Conservation (phyloP, 2,888 invertebrate genomes). For the Chromoteleia sp. region DNA sequence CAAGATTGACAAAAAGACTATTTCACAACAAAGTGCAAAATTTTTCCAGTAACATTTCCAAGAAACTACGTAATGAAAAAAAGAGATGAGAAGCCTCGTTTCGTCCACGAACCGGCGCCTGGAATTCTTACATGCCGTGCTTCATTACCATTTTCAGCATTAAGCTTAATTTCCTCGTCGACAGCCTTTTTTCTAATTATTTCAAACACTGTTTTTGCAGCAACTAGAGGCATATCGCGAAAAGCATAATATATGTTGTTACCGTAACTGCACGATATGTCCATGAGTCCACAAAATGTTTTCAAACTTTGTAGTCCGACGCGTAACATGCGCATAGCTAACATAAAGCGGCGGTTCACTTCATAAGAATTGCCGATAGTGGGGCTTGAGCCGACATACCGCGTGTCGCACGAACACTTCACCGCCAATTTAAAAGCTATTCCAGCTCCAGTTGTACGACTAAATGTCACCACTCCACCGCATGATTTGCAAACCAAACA, state of each 20-base stretch:
- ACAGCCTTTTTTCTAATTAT: conserved; percentile 24
- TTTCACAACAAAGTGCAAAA: conserved; percentile 24
- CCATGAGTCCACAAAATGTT: conserved; percentile 25
- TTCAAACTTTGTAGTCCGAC: conserved; percentile 33
- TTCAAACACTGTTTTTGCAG: conserved; percentile 29
- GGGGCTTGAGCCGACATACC: conserved; percentile 22
- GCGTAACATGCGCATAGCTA: conserved; percentile 14
- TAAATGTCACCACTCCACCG: conserved; percentile 10
- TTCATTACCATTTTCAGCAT: conserved; percentile 38
- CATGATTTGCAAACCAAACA: conserved; percentile 32
- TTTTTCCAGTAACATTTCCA: conserved; percentile 10
- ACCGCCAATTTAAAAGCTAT: conserved; percentile 26
- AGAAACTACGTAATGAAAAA: conserved; percentile 23
- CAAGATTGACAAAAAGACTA: conserved; percentile 38
- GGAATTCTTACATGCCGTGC: conserved; percentile 8
- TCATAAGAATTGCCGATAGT: conserved; percentile 16
- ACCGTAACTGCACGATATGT: conserved; percentile 30
- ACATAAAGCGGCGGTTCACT: conserved; percentile 28
- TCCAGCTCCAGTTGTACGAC: conserved; percentile 17
- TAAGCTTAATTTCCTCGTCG: conserved; percentile 26
- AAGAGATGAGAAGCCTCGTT: conserved; percentile 31
- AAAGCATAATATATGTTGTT: conserved; percentile 24
- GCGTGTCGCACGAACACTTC: conserved; percentile 35
- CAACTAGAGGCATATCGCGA: conserved; percentile 24
- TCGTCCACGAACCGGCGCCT: conserved; percentile 22